Base-by-base conservation (phyloP, 2,797 vertebrate genomes). In the Diceros bicornis region DNA sequence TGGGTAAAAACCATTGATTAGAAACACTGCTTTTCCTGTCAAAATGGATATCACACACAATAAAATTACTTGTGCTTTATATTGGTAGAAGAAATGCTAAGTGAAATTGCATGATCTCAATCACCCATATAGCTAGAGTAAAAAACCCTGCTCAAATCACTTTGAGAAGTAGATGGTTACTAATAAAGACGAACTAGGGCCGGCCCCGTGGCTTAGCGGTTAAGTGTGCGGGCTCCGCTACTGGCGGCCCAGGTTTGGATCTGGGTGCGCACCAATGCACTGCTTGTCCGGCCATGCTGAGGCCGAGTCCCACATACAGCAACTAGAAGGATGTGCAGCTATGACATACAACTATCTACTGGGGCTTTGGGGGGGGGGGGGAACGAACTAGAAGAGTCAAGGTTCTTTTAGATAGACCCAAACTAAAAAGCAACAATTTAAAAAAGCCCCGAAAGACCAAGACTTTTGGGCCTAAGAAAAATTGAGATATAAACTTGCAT, bases 21-120 rank as follows among this genome's bases (percentile, higher is more conserved):
- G 61, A 96, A 92, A 84, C 37, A 37, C 16, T 47, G 34, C 25
- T 74, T 69, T 93, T 93, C 68, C 27, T 84, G 21, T 29, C n/a
- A 59, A 62, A 66, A 17, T 7, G 34, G 50, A 29, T 1, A 29
- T 4, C 12, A 34, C 44, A 37, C 6, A 14, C 13, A 34, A 47
- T 12, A 52, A n/a, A 82, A 25, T 17, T 6, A 4, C 20, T 6
- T 17, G 57, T 44, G 47, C 55, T 79, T n/a, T 9, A 13, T 5
- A 20, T 23, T 47, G 17, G 1, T 16, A 52, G 41, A 82, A 37
- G 21, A 84, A 50, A 34, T 37, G 29, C 7, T 23, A 37, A 6
- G 14, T n/a, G 29, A 52, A 17, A 69, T 0, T 47, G 23, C 5
- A 50, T 11, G 29, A 7, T 32, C 25, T 64, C 74, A 27, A 4